Base-by-base conservation (phyloP, 2,888 invertebrate species). In the Orthosia incerta region DNA sequence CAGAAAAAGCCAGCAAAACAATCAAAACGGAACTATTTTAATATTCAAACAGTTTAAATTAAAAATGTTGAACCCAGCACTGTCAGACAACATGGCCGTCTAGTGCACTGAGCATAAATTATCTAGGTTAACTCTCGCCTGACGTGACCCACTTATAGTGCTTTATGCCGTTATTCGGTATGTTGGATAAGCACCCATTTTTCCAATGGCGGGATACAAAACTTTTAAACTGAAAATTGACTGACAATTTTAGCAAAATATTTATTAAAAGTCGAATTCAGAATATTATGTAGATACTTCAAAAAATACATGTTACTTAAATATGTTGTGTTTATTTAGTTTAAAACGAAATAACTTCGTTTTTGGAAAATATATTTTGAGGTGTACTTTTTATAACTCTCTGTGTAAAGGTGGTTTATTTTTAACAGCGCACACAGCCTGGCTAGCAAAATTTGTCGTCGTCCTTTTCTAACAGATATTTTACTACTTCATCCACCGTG, bases 121-220 rank as follows among this genome's bases (percentile, higher is more conserved):
- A 90, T 87, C 82, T 85, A 82, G 89, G 87, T 85, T 90, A 87
- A 88, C 81, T 82, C 79, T 71, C 70, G 75, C 75, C 79, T 85
- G 87, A 83, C 86, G 79, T 73, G 87, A 84, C 87, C 87, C 79
- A 85, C 82, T 87, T 88, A 79, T 69, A 39, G 68, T 57, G 68
- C 74, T 80, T 84, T 86, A 84, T 84, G 86, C 80, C 73, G 74
- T 84, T 86, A 83, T 86, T 88, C 76, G 82, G 71, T 72, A 65
- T 77, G 72, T 63, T 51, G 65, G 65, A 71, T 76, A 68, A 74
- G 60, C 39, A 56, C 53, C n/a, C 50, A 18, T 67, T 72, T 77
- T 71, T 70, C 63, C 63, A 39, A 64, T 68, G 18, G 60, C 9
- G 15, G 48, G 31, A 15, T 46, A 5, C 26, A 13, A 39, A 59